Evolutionary conservation across 35 echinoderm and acorn worm genomes (phyloP), one percentile per base, ranked within the genome.

Genomic region (Apostichopus parvimensis): DNA sequence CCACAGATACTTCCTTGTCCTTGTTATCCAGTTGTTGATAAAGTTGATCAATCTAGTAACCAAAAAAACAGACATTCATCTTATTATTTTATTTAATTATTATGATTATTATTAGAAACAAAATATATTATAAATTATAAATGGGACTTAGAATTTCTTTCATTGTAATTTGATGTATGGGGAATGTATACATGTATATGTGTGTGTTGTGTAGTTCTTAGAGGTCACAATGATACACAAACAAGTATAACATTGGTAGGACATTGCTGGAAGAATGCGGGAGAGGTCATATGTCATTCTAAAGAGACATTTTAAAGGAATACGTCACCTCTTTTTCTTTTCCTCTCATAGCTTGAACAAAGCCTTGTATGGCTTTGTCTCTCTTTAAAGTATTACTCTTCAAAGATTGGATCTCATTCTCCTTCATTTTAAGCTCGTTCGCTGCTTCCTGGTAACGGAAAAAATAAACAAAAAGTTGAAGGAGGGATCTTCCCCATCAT

Each of bases 281-380:
- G 2, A 2, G 3, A 45, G 34, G 34, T 45, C 34, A 45, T 45
- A 45, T 2, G 34, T 45, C 34, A 34, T 34, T 34, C 1, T 34
- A 45, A 45, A 45, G 34, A 45, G 34, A 61, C 58, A 9, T 61
- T 60, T 61, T 61, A 61, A 61, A 61, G 58, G 8, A 61, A 61
- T 61, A 61, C 6, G 12, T 77, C 5, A 97, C 95, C 95, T 97
- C 95, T 93, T 94, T 94, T 34, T 98, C 96, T 83, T 98, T 98
- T 15, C 64, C 78, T 79, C 79, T 87, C 18, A 98, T 21, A 14
- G 92, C 85, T 88, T 93, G 93, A 18, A 93, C 89, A 53, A 98
- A 65, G 53, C 93, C 96, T 79, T 98, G 96, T 11, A 95, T 98
- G 17, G 96, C 96, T 80, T 93, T 93, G 53, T 95, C 96, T 89